Conservation (phyloP, 2,113 vertebrate species). For the Dermatemys mawii region DNA sequence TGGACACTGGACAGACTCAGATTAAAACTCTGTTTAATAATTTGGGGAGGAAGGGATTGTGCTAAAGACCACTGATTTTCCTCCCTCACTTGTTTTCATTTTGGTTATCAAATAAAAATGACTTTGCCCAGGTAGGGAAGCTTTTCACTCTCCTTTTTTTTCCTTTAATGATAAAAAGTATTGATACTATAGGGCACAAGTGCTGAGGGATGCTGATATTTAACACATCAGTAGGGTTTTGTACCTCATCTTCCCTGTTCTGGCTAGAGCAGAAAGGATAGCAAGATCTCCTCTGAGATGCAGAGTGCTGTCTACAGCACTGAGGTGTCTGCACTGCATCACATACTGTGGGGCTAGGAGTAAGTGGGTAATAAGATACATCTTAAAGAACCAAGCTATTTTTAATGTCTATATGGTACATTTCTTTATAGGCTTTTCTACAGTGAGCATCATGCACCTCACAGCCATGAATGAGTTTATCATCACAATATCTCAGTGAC, state of each 20-base stretch:
- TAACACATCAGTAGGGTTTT: background rate
- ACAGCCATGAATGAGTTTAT: background rate
- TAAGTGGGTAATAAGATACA: background rate
- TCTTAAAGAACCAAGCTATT: background rate
- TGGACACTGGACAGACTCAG: rapidly evolving
- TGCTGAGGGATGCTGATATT: background rate
- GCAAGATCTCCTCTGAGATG: background rate
- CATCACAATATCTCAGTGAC: background rate
- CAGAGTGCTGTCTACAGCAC: background rate
- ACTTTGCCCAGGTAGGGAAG: background rate
- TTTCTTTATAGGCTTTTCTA: background rate
- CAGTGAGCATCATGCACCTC: background rate
- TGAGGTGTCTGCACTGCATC: background rate
- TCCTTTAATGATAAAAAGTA: background rate
- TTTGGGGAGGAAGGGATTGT: background rate
- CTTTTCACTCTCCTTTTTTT: background rate
- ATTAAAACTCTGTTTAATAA: background rate
- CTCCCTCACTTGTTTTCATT: background rate
- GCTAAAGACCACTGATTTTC: background rate
- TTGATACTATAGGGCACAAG: background rate
- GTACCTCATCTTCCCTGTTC: background rate
- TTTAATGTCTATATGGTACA: background rate
- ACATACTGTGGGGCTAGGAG: background rate
- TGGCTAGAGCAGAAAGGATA: background rate
- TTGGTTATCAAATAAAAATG: background rate